A percentile compares a stretch with the other conserved stretches of the same genome.
phyloP scores from a whole-genome alignment of 1,140 invertebrate genomes.

The Meloidogyne floridensis region DNA sequence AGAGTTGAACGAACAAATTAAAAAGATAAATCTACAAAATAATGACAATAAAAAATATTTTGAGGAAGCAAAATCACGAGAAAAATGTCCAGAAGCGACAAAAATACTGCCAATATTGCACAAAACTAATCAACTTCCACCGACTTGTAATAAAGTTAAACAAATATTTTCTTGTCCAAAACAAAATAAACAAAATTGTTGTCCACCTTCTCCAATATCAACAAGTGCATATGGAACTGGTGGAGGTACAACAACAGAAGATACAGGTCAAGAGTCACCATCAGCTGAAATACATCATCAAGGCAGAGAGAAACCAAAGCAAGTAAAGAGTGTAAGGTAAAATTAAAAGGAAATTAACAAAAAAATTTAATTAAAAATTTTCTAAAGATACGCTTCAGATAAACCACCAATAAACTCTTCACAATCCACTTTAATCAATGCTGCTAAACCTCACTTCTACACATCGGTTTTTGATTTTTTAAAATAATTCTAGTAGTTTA shows the following conservation, averaged over 20 bases:
- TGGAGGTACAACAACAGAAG: not conserved
- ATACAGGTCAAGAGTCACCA: slow-evolving; percentile 26
- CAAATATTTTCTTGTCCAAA: not conserved
- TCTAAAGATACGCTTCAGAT: not conserved
- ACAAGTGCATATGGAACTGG: slow-evolving; percentile 20
- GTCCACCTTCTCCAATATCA: slow-evolving; percentile 4
- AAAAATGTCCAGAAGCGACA: no score
- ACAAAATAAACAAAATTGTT: not conserved
- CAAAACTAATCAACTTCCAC: no score
- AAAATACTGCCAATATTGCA: no score
- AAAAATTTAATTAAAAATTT: not conserved
- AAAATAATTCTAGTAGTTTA: not conserved
- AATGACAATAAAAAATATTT: no score
- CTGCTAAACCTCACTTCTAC: not conserved
- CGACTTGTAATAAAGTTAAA: no score
- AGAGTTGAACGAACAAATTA: no score
- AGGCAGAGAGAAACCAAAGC: not conserved
- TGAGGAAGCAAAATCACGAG: no score
- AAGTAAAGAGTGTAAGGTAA: not conserved
- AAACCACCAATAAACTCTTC: not conserved
- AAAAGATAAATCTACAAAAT: no score
- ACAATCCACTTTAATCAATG: not conserved
- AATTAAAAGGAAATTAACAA: not conserved
- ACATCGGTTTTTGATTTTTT: not conserved
- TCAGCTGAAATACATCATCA: not conserved